phyloP scores from a whole-genome alignment of 2,797 vertebrate genomes.

The Martes flavigula region DNA sequence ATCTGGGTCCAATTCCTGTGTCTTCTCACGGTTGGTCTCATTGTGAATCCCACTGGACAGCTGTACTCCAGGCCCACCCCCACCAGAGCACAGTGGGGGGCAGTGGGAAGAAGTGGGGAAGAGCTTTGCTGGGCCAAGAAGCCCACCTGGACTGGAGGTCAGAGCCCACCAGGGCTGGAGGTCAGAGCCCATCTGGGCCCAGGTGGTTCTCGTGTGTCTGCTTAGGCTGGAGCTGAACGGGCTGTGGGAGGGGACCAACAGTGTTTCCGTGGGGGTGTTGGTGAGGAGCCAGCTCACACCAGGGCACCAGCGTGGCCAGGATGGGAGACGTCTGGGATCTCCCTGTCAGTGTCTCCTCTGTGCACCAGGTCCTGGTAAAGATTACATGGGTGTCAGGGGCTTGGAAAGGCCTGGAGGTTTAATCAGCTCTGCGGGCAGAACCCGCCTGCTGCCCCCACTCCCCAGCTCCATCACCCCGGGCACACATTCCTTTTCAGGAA shows the following conservation, averaged over 20 bases:
- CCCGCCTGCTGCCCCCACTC: fast-evolving
- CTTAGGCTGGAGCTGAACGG: background rate
- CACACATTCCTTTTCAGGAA: background rate
- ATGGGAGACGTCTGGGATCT: fast-evolving
- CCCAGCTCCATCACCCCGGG: background rate
- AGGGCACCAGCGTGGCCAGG: background rate
- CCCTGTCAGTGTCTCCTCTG: background rate
- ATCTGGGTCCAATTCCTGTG: background rate
- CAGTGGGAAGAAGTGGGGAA: too few species aligned
- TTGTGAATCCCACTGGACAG: fast-evolving
- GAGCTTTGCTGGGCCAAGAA: background rate
- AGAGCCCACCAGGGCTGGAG: background rate
- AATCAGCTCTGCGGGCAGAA: fast-evolving
- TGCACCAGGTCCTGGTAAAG: fast-evolving
- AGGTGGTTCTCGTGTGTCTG: background rate
- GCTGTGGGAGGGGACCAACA: too few species aligned
- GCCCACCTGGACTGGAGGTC: background rate
- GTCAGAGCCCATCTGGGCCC: background rate
- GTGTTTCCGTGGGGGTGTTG: too few species aligned
- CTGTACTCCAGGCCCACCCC: background rate
- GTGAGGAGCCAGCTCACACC: too few species aligned
- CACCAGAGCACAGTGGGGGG: background rate
- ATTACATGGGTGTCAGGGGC: background rate
- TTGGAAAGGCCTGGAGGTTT: background rate
- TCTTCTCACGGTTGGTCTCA: background rate